Evolutionary conservation across 2,888 invertebrate genomes (phyloP), one percentile per base, ranked within the genome.

Genomic region (Zygogramma bicolorata): DNA sequence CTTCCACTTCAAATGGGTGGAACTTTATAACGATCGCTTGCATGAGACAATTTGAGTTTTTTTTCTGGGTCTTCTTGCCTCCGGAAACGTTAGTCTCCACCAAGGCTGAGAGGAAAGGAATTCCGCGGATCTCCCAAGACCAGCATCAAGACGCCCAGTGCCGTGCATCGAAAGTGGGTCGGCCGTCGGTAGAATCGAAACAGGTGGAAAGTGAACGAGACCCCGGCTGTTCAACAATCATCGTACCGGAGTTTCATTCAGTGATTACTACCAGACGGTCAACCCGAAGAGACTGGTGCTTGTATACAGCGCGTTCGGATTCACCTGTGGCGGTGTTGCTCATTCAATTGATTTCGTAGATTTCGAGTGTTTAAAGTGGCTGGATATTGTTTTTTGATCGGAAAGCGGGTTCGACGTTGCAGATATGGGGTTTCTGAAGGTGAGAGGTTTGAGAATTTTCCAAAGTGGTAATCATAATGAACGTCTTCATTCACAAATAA

Each of bases 161-260:
- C n/a, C 13, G 5, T 29, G 58, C 3, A 49, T 40, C 29, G 31
- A 63, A 63, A 29, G 63, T 80, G 77, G 80, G 80, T 78, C 79
- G 78, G 63, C 70, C 70, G 66, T n/a, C 79, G 78, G 53, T 53
- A 27, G 53, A 27, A 13, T 10, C 13, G 27, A 53, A 78, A 75
- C 79, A 80, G 79, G 80, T 80, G 79, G 79, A 80, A 80, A 80
- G 80, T 79, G 72, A 73, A 69, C 66, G 68, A 68, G 25, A 22
- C 27, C 27, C 40, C 69, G 63, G 69, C 3, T 27, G 40, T 57
- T 62, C 61, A 25, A 27, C 15, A n/a, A n/a, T n/a, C n/a, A 62
- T 42, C 20, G 29, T 46, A 49, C 63, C 63, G 46, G 63, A 63
- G 63, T 63, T 63, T 34, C 63, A 63, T 63, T 63, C 63, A 18